phyloP scores from a whole-genome alignment of 2,797 vertebrate genomes.

The Nyctalus aviator region DNA sequence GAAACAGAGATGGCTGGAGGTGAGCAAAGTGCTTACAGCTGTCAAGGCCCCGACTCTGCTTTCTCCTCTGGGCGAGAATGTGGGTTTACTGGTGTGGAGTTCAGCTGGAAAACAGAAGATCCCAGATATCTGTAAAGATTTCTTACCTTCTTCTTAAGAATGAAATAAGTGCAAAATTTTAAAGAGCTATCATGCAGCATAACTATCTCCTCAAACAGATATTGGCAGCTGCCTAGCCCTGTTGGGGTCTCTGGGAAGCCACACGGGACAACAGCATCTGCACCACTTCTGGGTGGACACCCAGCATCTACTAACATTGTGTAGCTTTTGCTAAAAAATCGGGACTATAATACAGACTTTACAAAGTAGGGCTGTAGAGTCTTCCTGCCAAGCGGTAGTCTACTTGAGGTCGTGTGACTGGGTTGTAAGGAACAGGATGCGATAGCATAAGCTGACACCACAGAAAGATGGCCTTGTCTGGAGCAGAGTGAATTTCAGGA shows the following conservation, averaged over 20 bases:
- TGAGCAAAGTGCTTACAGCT: not conserved
- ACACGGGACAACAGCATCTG: no score
- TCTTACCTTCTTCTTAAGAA: not conserved
- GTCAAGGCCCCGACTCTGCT: not conserved
- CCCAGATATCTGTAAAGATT: not conserved
- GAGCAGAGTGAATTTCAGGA: not conserved
- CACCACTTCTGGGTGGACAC: not conserved
- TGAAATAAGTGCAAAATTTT: not conserved
- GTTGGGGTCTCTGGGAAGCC: not conserved
- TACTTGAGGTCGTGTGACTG: not conserved
- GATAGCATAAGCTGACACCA: not conserved
- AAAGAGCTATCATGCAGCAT: not conserved
- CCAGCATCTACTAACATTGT: not conserved
- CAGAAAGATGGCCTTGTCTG: not conserved
- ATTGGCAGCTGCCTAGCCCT: not conserved
- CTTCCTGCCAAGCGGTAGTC: not conserved
- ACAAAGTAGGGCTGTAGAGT: not conserved
- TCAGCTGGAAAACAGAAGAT: not conserved
- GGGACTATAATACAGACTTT: not conserved
- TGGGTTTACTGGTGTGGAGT: not conserved
- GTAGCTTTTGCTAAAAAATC: constrained; percentile 32
- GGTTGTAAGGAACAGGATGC: not conserved
- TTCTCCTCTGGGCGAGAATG: not conserved
- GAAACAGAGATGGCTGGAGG: not conserved
- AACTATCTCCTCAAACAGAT: not conserved